Evolutionary conservation across 53 echinoderm and acorn worm species (phyloP).

Genomic region (Luidia sarsii): DNA sequence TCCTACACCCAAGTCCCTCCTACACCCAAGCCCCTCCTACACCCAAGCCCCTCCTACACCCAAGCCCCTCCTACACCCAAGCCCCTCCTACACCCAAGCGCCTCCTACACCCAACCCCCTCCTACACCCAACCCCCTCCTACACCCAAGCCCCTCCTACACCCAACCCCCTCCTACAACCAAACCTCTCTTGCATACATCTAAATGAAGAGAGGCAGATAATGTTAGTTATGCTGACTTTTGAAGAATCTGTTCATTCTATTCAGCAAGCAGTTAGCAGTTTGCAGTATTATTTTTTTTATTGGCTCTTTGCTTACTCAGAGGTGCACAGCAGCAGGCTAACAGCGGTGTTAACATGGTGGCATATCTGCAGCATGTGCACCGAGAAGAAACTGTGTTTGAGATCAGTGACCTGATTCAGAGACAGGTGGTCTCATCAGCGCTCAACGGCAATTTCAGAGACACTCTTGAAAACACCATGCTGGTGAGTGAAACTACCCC

Average conservation of each 20-base stretch:
- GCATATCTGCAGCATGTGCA: slow-evolving; percentile 58
- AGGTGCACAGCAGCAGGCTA: neutral
- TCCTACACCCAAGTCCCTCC: too few species aligned
- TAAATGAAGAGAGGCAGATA: too few species aligned
- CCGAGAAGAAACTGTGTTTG: slow-evolving; percentile 74
- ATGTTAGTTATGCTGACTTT: too few species aligned
- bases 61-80: too few species aligned
- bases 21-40: too few species aligned
- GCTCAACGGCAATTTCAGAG: slow-evolving; percentile 88
- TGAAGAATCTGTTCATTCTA: neutral
- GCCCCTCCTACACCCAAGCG: too few species aligned
- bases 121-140: too few species aligned
- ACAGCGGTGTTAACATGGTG: neutral
- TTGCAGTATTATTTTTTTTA: neutral
- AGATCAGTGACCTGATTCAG: slow-evolving; percentile 90
- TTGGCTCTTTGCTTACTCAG: neutral
- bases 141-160: too few species aligned
- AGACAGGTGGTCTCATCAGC: slow-evolving; percentile 78
- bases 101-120: too few species aligned
- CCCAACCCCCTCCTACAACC: too few species aligned
- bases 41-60: too few species aligned
- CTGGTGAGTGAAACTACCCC: slow-evolving; percentile 71
- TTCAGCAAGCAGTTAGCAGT: neutral
- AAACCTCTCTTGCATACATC: too few species aligned
- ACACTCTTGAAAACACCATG: slow-evolving; percentile 72